Base-by-base conservation (phyloP, 2,888 invertebrate species). In the Trichopria drosophilae region DNA sequence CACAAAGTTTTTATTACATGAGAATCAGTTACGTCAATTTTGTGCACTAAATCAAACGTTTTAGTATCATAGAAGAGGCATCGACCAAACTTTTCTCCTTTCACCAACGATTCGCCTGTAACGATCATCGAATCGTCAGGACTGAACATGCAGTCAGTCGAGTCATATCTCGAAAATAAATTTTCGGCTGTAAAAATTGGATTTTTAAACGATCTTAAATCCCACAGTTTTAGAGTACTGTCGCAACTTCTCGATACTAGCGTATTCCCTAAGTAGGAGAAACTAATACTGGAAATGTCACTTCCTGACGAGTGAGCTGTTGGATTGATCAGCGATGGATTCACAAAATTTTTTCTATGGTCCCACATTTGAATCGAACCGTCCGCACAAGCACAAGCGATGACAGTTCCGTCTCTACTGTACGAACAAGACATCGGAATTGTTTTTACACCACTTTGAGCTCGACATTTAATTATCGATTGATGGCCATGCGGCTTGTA, bases 321-420 rank as follows among this genome's bases (percentile, higher is more conserved):
- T 43, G 93, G 79, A 0, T 91, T 79, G 12, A 90, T 78, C 53
- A 86, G 80, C 0, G 89, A 82, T 0, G 94, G 92, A 65, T 93
- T 94, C 0, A 97, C 96, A 68, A 87, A 93, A 69, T 86, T 87
- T 69, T 88, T 92, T 20, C 95, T 82, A 41, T 93, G 88, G 70
- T 99, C 98, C 98, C 99, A 99, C 78, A 97, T 86, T 75, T 98
- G 98, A 44, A 97, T 83, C 0, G 93, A 93, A 0, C 99, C 99
- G 76, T 99, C 99, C 34, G 83, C 83, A 69, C 98, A 97, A 0
- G 90, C 98, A 49, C 92, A 91, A 0, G 91, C 91, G 4, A 98
- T 88, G 1, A 91, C 83, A 46, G 87, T 86, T 0, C 94, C 94
- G 67, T 95, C 93, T 37, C 88, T 79, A 37, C 87, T 92, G 70